A percentile compares a stretch with the other conserved stretches of the same genome.
Evolutionary conservation across 2,113 vertebrate species (phyloP).

Genomic region (Cebidichthys violaceus): DNA sequence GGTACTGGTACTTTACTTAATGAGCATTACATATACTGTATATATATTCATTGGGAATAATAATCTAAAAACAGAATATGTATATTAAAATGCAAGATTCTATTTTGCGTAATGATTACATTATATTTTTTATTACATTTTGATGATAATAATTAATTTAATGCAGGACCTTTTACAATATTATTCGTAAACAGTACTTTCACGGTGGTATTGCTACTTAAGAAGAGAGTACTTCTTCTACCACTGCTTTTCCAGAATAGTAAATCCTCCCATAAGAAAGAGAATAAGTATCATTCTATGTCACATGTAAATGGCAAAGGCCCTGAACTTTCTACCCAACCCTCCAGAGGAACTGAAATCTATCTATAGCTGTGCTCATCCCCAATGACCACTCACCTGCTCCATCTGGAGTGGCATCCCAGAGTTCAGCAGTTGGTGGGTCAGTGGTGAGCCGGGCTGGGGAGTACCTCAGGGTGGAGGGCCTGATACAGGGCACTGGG

Average conservation of each 20-base stretch:
- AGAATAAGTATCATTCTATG: background rate
- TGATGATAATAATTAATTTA: background rate
- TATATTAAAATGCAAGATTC: background rate
- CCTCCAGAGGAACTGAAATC: background rate
- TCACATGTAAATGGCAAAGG: background rate
- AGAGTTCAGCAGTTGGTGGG: conserved; percentile 67
- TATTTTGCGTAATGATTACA: background rate
- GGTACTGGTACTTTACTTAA: background rate
- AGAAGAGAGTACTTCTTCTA: background rate
- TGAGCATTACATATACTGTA: background rate
- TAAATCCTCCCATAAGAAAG: background rate
- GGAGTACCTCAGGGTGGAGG: conserved; percentile 80
- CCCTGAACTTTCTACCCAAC: background rate
- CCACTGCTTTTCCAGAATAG: background rate
- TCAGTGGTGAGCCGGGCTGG: conserved; percentile 68
- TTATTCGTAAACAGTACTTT: background rate
- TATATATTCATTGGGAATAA: background rate
- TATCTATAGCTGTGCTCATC: background rate
- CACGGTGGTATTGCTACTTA: background rate
- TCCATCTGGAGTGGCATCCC: conserved; percentile 75
- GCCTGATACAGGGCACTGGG: conserved; percentile 73
- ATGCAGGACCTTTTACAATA: background rate
- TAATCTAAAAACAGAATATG: background rate
- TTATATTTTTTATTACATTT: background rate
- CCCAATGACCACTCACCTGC: conserved; percentile 67